Percentiles rank a stretch among this genome's conserved stretches.
phyloP scores from a whole-genome alignment of 2,113 vertebrate genomes.

The Acrocephalus arundinaceus region DNA sequence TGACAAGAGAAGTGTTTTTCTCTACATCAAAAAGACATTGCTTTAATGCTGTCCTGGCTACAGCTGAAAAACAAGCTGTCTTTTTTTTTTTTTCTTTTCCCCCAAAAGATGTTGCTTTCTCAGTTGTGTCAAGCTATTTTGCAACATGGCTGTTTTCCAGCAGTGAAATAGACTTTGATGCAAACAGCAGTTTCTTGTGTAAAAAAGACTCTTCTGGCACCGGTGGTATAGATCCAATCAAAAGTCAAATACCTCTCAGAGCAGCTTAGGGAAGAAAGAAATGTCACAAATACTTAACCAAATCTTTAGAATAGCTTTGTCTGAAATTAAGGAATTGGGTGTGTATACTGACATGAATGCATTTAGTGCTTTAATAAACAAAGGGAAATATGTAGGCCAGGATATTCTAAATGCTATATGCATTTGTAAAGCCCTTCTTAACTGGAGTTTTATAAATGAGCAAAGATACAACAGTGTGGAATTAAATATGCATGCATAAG shows the following conservation, averaged over 20 bases:
- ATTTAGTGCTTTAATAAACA: not conserved
- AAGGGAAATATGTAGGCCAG: not conserved
- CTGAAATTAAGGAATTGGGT: not conserved
- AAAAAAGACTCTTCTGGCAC: not conserved
- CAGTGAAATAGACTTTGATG: not conserved
- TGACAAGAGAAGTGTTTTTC: not conserved
- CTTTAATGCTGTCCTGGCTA: constrained; percentile 2
- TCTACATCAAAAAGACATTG: not conserved
- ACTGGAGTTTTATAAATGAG: not conserved
- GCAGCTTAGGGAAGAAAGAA: not conserved
- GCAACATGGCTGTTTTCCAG: not conserved
- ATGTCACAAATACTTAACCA: not conserved
- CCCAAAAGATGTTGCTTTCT: not conserved
- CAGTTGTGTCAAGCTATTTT: not conserved
- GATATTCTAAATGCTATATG: not conserved
- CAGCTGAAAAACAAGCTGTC: not conserved
- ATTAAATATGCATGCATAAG: not conserved
- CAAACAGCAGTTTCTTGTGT: not conserved
- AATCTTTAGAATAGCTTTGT: not conserved
- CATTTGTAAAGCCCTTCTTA: constrained; percentile 4
- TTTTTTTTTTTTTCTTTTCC: not conserved
- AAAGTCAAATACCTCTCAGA: not conserved
- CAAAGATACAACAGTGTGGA: not conserved
- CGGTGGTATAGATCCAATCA: not conserved
- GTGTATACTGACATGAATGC: not conserved